Conservation (phyloP, 2,113 vertebrate species). For the Rhagologus leucostigma region DNA sequence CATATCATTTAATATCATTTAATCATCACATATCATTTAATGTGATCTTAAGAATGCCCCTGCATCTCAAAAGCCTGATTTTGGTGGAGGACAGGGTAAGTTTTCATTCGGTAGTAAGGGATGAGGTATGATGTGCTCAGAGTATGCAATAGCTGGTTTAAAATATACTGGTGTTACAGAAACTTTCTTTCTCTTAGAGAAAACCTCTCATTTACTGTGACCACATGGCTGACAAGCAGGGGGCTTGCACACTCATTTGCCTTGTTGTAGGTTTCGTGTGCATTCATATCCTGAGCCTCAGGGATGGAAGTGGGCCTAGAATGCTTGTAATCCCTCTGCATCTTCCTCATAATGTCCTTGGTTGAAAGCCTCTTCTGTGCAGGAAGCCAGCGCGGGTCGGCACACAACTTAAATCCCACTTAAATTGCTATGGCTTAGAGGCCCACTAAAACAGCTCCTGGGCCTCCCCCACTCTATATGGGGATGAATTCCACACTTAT, state of each 20-base stretch:
- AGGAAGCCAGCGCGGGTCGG: not conserved
- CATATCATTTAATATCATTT: too few species aligned
- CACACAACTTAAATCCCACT: not conserved
- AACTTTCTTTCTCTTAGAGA: not conserved
- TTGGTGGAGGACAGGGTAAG: not conserved
- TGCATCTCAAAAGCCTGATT: not conserved
- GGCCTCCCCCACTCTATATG: not conserved
- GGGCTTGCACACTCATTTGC: not conserved
- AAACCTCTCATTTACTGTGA: not conserved
- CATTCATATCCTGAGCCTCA: conserved; percentile 28
- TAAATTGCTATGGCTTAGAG: conserved; percentile 45
- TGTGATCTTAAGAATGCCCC: not conserved
- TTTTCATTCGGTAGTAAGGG: not conserved
- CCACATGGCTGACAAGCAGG: not conserved
- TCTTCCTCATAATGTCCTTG: not conserved
- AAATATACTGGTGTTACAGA: not conserved
- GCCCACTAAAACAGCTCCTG: conserved; percentile 19
- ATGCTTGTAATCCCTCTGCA: not conserved
- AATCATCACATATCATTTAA: too few species aligned
- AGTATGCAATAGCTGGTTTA: not conserved
- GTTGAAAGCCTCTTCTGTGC: not conserved
- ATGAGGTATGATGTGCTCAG: not conserved
- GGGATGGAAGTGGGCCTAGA: not conserved
- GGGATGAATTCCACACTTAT: not conserved
- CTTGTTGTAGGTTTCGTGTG: not conserved